Evolutionary conservation across 2,797 vertebrate genomes (phyloP).

Genomic region (Anableps anableps): DNA sequence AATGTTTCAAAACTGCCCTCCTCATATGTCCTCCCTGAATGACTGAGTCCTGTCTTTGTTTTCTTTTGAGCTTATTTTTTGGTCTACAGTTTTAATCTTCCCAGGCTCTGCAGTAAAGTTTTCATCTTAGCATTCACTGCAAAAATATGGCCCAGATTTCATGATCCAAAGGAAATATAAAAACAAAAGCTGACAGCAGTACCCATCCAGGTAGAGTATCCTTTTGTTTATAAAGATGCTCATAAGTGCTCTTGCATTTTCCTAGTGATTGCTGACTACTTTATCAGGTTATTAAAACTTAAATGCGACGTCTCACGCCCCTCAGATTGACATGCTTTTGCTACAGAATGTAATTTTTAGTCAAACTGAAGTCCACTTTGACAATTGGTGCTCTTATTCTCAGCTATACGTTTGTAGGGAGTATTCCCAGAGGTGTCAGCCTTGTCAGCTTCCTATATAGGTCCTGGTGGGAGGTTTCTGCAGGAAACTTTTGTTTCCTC

Average conservation of each 20-base stretch:
- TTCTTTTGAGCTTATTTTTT: conserved; percentile 1
- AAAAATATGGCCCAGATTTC: conserved; percentile 10
- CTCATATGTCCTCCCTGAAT: conserved; percentile 13
- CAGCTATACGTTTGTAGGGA: conserved; percentile 38
- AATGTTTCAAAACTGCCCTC: conserved; percentile 16
- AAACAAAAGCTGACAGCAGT: conserved; percentile 17
- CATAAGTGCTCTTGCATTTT: not conserved
- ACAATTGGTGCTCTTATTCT: conserved; percentile 46
- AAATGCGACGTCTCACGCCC: conserved; percentile 29
- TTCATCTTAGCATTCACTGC: conserved; percentile 3
- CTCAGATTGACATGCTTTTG: conserved; percentile 33
- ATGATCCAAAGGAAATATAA: conserved; percentile 10
- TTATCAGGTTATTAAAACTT: conserved; percentile 44
- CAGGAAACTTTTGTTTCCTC: conserved; percentile 52
- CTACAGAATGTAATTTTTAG: conserved; percentile 53
- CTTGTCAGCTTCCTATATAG: conserved; percentile 58
- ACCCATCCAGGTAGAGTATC: not conserved
- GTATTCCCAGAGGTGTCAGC: conserved; percentile 61
- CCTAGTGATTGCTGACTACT: conserved; percentile 12
- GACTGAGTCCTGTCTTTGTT: not conserved
- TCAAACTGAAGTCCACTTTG: conserved; percentile 46
- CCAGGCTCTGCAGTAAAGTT: conserved; percentile 4
- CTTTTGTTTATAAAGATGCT: conserved; percentile 17
- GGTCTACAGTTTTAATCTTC: conserved; percentile 16
- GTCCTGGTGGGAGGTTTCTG: conserved; percentile 53